Evolutionary conservation across 2,888 invertebrate species (phyloP).

Genomic region (Lasioglossum zephyrum): DNA sequence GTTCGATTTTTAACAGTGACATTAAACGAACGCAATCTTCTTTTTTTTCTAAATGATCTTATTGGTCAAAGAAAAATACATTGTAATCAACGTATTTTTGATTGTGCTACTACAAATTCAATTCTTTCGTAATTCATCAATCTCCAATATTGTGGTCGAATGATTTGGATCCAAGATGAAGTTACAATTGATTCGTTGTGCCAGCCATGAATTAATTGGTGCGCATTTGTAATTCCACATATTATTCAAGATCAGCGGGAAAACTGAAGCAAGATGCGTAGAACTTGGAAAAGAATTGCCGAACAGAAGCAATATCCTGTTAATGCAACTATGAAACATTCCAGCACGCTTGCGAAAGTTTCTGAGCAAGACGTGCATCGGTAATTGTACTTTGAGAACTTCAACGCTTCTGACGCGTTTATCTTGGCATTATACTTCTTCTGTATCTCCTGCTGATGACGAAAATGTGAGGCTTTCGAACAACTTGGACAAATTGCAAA

Average conservation of each 20-base stretch:
- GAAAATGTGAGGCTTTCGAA: not conserved
- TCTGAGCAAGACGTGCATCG: not conserved
- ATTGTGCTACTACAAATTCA: too few species aligned
- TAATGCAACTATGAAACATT: not conserved
- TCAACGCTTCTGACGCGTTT: not conserved
- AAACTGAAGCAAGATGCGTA: not conserved
- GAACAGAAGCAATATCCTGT: not conserved
- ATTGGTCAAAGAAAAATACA: too few species aligned
- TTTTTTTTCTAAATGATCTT: too few species aligned
- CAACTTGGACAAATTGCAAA: not conserved
- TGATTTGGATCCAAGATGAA: too few species aligned
- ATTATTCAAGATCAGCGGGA: not conserved
- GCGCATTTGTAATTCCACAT: too few species aligned
- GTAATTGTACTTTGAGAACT: constrained; percentile 1
- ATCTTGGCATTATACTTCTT: not conserved
- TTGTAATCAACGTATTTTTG: too few species aligned
- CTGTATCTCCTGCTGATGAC: not conserved
- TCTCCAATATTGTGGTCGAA: too few species aligned
- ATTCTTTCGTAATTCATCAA: too few species aligned
- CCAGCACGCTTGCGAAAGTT: not conserved
- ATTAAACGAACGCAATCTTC: too few species aligned
- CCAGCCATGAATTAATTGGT: too few species aligned
- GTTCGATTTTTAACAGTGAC: too few species aligned
- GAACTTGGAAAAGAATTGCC: not conserved
- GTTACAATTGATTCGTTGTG: too few species aligned